phyloP scores from a whole-genome alignment of 2,113 vertebrate genomes.

The Mesocricetus auratus region DNA sequence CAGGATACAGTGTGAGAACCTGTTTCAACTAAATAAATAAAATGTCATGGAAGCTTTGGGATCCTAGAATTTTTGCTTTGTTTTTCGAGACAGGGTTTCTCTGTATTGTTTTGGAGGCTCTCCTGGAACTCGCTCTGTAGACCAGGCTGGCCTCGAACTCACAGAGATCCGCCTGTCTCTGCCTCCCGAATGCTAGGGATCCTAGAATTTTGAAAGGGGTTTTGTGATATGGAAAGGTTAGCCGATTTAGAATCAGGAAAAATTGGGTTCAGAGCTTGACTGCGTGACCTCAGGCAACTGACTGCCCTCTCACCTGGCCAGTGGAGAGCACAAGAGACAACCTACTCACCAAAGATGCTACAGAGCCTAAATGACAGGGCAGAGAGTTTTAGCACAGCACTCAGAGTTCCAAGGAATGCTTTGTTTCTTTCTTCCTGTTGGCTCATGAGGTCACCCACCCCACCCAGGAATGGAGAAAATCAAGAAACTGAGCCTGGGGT shows the following conservation, averaged over 20 bases:
- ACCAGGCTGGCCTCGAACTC: too few relatives aligned
- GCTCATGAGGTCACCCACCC: conserved; percentile 50
- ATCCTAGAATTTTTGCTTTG: background rate
- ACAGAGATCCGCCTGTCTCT: too few relatives aligned
- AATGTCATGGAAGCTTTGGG: background rate
- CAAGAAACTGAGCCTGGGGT: background rate
- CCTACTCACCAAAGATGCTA: conserved; percentile 31
- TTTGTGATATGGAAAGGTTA: background rate
- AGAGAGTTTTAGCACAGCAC: conserved; percentile 33
- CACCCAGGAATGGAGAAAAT: conserved; percentile 54
- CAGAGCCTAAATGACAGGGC: conserved; percentile 56
- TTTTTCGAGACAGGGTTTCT: too few relatives aligned
- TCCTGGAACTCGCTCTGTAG: too few relatives aligned
- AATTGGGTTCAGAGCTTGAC: background rate
- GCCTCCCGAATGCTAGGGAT: too few relatives aligned
- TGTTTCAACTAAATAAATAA: background rate
- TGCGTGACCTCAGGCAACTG: conserved; percentile 42
- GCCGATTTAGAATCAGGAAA: background rate
- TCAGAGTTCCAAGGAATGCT: background rate
- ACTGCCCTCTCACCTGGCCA: conserved; percentile 66
- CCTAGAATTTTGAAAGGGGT: background rate
- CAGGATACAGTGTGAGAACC: background rate
- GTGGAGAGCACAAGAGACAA: conserved; percentile 52
- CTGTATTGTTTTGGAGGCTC: too few relatives aligned
- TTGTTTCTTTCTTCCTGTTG: conserved; percentile 69